A percentile compares a stretch with the other conserved stretches of the same genome.
Conservation (phyloP, 2,888 invertebrate species). For the Xanthorhoe designata region DNA sequence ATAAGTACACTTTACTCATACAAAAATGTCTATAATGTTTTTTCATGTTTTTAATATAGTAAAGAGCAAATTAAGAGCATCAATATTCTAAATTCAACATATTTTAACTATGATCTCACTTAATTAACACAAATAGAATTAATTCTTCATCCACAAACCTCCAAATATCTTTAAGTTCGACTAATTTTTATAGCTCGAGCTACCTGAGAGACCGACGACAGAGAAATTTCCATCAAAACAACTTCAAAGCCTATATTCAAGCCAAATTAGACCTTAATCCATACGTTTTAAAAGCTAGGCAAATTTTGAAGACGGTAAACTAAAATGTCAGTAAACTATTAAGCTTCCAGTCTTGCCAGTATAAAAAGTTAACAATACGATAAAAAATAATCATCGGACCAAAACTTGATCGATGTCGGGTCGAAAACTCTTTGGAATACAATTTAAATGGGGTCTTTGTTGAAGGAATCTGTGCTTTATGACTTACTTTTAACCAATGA, state of each 20-base stretch:
- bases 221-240: neutral
- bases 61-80: no score
- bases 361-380: constrained; percentile 39
- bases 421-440: constrained; percentile 17
- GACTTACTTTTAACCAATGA: neutral
- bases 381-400: constrained; percentile 28
- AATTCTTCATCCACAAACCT: constrained; percentile 17
- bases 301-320: neutral
- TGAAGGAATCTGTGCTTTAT: neutral
- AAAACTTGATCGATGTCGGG: constrained; percentile 34
- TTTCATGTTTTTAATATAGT: no score
- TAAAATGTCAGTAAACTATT: constrained; percentile 29
- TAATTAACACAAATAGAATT: constrained; percentile 16
- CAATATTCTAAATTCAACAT: neutral
- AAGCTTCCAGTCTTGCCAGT: constrained; percentile 42
- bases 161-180: constrained; percentile 26
- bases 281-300: neutral
- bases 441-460: neutral
- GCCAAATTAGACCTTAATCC: neutral
- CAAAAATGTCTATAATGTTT: no score
- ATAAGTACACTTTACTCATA: no score
- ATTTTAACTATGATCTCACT: constrained; percentile 6
- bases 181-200: constrained; percentile 35
- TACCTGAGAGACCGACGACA: constrained; percentile 28
- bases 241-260: constrained; percentile 1